phyloP scores from a whole-genome alignment of 2,797 vertebrate genomes.

The Anisognathus igniventris region DNA sequence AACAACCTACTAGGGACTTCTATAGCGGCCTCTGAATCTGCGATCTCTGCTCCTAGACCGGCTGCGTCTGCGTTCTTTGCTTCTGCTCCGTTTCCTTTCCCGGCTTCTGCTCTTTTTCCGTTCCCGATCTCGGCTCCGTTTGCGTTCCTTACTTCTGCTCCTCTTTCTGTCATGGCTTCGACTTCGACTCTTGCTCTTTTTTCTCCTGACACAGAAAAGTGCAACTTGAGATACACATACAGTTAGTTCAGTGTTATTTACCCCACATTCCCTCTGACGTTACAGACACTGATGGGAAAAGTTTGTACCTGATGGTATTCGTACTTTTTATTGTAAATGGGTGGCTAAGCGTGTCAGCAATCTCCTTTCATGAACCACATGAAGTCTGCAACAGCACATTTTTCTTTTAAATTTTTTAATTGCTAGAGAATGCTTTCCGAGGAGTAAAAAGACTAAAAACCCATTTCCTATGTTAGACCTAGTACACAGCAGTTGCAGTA shows the following conservation, averaged over 20 bases:
- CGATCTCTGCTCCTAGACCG: slow-evolving; percentile 88
- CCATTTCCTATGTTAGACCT: background rate
- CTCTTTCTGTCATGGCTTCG: slow-evolving; percentile 88
- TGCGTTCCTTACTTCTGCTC: slow-evolving; percentile 85
- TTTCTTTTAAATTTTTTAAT: background rate
- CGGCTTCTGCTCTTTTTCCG: slow-evolving; percentile 88
- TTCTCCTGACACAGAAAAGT: slow-evolving; percentile 73
- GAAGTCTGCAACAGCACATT: background rate
- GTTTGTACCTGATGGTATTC: background rate
- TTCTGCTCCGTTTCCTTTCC: slow-evolving; percentile 88
- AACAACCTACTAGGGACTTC: slow-evolving; percentile 88
- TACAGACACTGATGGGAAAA: background rate
- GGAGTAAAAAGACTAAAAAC: background rate
- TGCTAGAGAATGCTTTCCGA: background rate
- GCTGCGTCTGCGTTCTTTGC: slow-evolving; percentile 88
- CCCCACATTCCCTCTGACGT: background rate
- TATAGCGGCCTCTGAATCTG: slow-evolving; percentile 87
- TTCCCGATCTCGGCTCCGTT: slow-evolving; percentile 87
- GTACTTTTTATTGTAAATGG: background rate
- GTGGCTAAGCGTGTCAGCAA: background rate
- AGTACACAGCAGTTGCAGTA: background rate
- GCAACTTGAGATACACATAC: background rate
- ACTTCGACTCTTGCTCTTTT: slow-evolving; percentile 93
- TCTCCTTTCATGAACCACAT: background rate
- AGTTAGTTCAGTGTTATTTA: background rate